Conservation (phyloP, 2,888 invertebrate genomes). For the Unio pictorum region DNA sequence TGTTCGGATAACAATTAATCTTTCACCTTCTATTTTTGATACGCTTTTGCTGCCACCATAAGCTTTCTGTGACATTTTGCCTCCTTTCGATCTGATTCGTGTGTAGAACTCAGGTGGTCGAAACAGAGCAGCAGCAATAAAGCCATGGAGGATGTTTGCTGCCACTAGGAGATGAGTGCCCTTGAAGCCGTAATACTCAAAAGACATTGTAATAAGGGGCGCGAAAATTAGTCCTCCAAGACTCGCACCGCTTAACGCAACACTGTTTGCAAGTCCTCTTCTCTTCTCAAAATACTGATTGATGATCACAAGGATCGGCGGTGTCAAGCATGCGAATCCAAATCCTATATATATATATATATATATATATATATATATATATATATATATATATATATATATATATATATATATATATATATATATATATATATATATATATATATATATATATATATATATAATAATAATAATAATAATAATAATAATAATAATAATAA, state of each 20-base stretch:
- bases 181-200: conserved; percentile 7
- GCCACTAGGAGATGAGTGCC: conserved; percentile 1
- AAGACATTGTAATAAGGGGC: conserved; percentile 7
- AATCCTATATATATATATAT: conserved; percentile 1
- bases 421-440: not conserved
- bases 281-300: conserved; percentile 6
- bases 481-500: no score
- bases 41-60: no score
- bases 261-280: conserved; percentile 6
- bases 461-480: no score
- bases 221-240: conserved; percentile 7
- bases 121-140: conserved; percentile 4
- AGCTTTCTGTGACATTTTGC: no score
- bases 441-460: not conserved
- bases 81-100: not conserved
- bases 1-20: no score
- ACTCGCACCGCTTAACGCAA: conserved; percentile 5
- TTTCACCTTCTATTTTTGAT: no score
- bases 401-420: not conserved
- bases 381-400: conserved; percentile 3
- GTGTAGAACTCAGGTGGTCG: conserved; percentile 3
- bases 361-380: conserved; percentile 2
- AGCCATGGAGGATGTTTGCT: conserved; percentile 4
- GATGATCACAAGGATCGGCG: not conserved
- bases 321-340: conserved; percentile 7